Conservation (phyloP, 1,140 invertebrate species). For the Phocides pigmalion region DNA sequence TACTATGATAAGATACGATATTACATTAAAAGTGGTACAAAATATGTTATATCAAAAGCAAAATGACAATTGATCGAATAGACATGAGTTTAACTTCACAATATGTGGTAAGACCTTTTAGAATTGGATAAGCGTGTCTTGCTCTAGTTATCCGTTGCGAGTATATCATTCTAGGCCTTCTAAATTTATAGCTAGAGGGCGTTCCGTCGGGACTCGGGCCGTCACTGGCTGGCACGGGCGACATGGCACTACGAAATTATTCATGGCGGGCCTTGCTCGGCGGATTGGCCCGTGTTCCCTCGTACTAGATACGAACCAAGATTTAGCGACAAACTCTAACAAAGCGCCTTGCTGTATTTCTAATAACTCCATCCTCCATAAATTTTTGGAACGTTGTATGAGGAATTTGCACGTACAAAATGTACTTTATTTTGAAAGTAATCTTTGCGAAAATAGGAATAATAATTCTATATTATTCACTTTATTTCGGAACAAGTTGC, state of each 20-base stretch:
- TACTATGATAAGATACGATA: no score
- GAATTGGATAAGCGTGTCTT: conserved; percentile 36
- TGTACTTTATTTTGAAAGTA: no score
- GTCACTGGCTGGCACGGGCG: conserved; percentile 57
- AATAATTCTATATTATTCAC: no score
- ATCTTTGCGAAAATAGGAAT: no score
- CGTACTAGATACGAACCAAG: conserved; percentile 51
- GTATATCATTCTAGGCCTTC: conserved; percentile 21
- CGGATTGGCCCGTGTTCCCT: conserved; percentile 46
- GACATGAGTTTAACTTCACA: no score
- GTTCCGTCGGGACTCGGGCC: conserved; percentile 22
- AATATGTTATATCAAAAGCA: no score
- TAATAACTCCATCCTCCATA: background rate
- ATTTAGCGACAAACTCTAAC: conserved; percentile 20
- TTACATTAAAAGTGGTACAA: no score
- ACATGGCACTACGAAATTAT: conserved; percentile 58
- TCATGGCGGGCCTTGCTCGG: conserved; percentile 54
- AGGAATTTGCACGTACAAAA: no score
- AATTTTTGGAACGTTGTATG: no score
- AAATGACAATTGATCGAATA: no score
- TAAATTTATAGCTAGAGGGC: conserved; percentile 49
- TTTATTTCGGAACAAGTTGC: no score
- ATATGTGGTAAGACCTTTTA: background rate
- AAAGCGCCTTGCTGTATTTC: background rate
- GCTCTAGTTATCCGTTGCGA: conserved; percentile 34